These are phyloP conservation scores for Mormyrus proboscirostris DNA, from an alignment of 2,797 vertebrate species.

Conservation along the genomic window DNA sequence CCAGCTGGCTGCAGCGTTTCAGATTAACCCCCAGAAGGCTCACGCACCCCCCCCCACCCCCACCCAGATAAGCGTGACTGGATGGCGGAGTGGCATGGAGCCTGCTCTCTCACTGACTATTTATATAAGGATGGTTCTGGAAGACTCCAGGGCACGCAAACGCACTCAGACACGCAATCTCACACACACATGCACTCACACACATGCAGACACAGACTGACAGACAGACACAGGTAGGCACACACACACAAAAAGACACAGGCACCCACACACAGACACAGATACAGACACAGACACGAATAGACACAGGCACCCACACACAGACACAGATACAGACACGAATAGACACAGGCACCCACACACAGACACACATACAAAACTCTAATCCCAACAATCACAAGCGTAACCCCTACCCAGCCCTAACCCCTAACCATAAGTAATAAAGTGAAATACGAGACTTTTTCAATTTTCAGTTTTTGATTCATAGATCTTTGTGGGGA, in stretches of 20 bases:
- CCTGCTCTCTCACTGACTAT: background rate
- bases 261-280: too few relatives aligned
- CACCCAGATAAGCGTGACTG: background rate
- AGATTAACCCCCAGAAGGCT: background rate
- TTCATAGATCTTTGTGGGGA: background rate
- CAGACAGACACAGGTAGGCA: background rate
- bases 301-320: too few relatives aligned
- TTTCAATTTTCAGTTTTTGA: background rate
- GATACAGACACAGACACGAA: too few relatives aligned
- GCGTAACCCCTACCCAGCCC: background rate
- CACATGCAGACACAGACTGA: background rate
- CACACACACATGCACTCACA: background rate
- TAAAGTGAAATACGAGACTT: background rate
- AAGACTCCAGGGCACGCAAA: background rate
- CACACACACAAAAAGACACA: background rate
- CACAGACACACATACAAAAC: background rate
- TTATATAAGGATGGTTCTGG: slow-evolving; percentile 8
- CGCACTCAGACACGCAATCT: too few relatives aligned
- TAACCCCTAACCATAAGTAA: background rate
- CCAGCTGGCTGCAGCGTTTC: background rate
- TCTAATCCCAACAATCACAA: background rate
- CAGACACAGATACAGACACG: too few relatives aligned
- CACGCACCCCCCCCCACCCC: background rate
- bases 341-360: too few relatives aligned
- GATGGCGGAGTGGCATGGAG: background rate